phyloP scores from a whole-genome alignment of 2,888 invertebrate genomes.

The Dryobota labecula region DNA sequence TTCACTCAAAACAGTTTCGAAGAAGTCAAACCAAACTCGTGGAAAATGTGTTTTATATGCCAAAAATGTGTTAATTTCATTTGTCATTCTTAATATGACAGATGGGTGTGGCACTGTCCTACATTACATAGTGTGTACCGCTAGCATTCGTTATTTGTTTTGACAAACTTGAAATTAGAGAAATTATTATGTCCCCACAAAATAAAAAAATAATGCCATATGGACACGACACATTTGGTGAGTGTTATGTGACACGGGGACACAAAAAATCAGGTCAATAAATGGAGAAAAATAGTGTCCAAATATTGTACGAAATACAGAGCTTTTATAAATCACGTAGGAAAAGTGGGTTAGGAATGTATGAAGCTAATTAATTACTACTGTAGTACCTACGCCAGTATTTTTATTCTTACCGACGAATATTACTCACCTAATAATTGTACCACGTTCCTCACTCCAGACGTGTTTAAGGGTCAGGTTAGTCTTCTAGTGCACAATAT shows the following conservation, averaged over 20 bases:
- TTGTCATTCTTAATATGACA: slow-evolving; percentile 56
- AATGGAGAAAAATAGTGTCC: background rate
- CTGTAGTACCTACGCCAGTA: background rate
- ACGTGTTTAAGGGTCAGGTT: too few species aligned
- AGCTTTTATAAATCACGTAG: slow-evolving; percentile 18
- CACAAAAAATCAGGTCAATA: background rate
- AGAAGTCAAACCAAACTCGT: slow-evolving; percentile 24
- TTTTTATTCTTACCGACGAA: background rate
- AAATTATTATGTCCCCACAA: slow-evolving; percentile 32
- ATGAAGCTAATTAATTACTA: slow-evolving; percentile 29
- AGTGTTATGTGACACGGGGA: background rate
- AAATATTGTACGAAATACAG: slow-evolving; percentile 3
- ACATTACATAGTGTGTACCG: slow-evolving; percentile 34
- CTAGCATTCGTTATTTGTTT: slow-evolving; percentile 49
- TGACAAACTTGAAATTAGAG: slow-evolving; percentile 52
- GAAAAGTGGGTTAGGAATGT: slow-evolving; percentile 11
- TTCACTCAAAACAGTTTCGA: background rate
- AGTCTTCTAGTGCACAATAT: too few species aligned
- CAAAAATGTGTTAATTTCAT: slow-evolving; percentile 54
- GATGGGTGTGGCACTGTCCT: slow-evolving; percentile 49
- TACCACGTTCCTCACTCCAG: background rate
- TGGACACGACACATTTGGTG: slow-evolving; percentile 8
- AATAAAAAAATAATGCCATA: slow-evolving; percentile 34
- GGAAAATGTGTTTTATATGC: slow-evolving; percentile 25
- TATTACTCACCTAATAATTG: background rate